These are phyloP conservation scores for Lagorchestes hirsutus DNA, from an alignment of 2,797 vertebrate species.

Conservation along the genomic window DNA sequence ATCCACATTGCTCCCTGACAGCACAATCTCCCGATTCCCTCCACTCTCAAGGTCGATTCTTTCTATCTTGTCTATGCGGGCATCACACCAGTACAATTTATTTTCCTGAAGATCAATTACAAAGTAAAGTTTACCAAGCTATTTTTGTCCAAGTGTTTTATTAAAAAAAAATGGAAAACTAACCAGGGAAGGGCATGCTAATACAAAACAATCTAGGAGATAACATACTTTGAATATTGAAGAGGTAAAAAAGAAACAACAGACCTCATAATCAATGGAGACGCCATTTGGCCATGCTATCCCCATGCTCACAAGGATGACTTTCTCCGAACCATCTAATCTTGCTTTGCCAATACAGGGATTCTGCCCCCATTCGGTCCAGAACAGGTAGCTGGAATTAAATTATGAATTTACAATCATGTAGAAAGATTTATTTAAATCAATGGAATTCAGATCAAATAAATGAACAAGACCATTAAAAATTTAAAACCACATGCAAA, in stretches of 20 bases:
- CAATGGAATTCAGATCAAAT: background rate
- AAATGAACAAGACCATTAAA: background rate
- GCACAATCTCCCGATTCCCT: conserved; percentile 95
- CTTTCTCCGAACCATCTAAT: conserved; percentile 96
- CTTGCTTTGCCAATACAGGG: conserved; percentile 95
- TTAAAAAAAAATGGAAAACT: conserved; percentile 74
- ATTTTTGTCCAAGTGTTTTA: conserved; percentile 79
- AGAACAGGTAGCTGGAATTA: conserved; percentile 94
- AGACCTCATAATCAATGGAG: conserved; percentile 97
- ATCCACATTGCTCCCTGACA: conserved; percentile 98
- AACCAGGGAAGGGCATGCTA: conserved; percentile 66
- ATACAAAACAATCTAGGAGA: conserved; percentile 63
- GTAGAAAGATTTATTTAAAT: background rate
- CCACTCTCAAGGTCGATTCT: conserved; percentile 99
- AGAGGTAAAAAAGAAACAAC: conserved; percentile 62
- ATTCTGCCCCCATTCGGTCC: conserved; percentile 98
- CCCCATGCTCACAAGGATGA: conserved; percentile 94
- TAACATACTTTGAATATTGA: conserved; percentile 45
- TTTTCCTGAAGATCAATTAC: conserved; percentile 95
- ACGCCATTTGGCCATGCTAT: conserved; percentile 98
- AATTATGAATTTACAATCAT: conserved; percentile 49
- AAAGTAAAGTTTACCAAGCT: conserved; percentile 88
- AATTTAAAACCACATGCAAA: background rate
- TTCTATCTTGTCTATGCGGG: conserved; percentile 99
- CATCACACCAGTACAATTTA: conserved; percentile 99